Conservation (phyloP, 1,140 invertebrate species). For the Hycleus cichorii region DNA sequence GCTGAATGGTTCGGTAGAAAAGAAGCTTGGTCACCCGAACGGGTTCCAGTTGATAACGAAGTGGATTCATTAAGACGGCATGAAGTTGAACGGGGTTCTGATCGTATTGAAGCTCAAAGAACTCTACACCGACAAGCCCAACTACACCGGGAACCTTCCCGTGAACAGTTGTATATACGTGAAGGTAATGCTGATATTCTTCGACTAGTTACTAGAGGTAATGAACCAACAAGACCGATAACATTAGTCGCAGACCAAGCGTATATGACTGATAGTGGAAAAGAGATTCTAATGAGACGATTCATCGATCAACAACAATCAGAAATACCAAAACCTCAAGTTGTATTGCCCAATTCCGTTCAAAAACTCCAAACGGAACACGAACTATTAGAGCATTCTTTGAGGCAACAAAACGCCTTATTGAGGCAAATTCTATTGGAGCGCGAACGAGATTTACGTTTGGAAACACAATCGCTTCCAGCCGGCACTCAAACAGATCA, state of each 20-base stretch:
- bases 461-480: slow-evolving; percentile 76
- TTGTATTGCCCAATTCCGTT: slow-evolving; percentile 31
- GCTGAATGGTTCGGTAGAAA: slow-evolving; percentile 58
- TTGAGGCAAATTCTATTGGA: slow-evolving; percentile 63
- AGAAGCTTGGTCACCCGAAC: slow-evolving; percentile 42
- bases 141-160: slow-evolving; percentile 32
- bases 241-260: slow-evolving; percentile 44
- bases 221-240: slow-evolving; percentile 35
- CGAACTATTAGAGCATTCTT: slow-evolving; percentile 54
- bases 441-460: slow-evolving; percentile 54
- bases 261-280: slow-evolving; percentile 60
- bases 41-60: slow-evolving; percentile 44
- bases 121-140: slow-evolving; percentile 18
- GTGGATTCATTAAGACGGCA: slow-evolving; percentile 64
- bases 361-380: slow-evolving; percentile 38
- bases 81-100: slow-evolving; percentile 68
- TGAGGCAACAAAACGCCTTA: slow-evolving; percentile 65
- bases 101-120: slow-evolving; percentile 39
- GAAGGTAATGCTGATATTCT: slow-evolving; percentile 78
- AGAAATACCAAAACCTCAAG: slow-evolving; percentile 31
- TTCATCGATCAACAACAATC: slow-evolving; percentile 71
- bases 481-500: slow-evolving; percentile 72
- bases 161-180: slow-evolving; percentile 68
- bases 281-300: slow-evolving; percentile 69
- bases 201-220: slow-evolving; percentile 63